A percentile compares a stretch with the other conserved stretches of the same genome.
phyloP scores from a whole-genome alignment of 2,113 vertebrate genomes.

The Ondatra zibethicus region DNA sequence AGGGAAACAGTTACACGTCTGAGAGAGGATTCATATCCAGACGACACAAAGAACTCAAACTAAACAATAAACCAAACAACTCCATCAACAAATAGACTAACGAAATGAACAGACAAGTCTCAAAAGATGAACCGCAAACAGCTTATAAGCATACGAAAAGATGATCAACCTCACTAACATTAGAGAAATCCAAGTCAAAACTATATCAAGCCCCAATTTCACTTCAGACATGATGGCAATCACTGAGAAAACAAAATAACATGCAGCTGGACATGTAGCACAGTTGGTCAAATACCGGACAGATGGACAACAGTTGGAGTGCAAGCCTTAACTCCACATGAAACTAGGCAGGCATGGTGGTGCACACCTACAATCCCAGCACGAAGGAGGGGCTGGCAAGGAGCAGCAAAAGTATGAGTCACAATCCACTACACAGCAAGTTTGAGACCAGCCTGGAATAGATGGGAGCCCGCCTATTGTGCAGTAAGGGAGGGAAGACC shows the following conservation, averaged over 20 bases:
- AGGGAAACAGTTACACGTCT: not conserved
- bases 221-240: not conserved
- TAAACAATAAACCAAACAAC: not conserved
- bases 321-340: not conserved
- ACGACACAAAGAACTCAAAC: not conserved
- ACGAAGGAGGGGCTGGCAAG: not conserved
- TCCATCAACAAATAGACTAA: not conserved
- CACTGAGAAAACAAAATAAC: not conserved
- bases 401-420: not conserved
- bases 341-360: not conserved
- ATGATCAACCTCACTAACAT: not conserved
- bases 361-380: not conserved
- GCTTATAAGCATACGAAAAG: not conserved
- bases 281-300: not conserved
- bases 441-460: not conserved
- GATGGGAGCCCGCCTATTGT: no score
- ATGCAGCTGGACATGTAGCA: not conserved
- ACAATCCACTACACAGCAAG: not conserved
- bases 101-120: not conserved
- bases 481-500: no score
- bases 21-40: not conserved
- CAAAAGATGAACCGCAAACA: not conserved
- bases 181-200: not conserved
- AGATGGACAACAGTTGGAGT: no score
- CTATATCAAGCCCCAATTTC: not conserved